Base-by-base conservation (phyloP, 2,888 invertebrate species). In the Chrysina gloriosa region DNA sequence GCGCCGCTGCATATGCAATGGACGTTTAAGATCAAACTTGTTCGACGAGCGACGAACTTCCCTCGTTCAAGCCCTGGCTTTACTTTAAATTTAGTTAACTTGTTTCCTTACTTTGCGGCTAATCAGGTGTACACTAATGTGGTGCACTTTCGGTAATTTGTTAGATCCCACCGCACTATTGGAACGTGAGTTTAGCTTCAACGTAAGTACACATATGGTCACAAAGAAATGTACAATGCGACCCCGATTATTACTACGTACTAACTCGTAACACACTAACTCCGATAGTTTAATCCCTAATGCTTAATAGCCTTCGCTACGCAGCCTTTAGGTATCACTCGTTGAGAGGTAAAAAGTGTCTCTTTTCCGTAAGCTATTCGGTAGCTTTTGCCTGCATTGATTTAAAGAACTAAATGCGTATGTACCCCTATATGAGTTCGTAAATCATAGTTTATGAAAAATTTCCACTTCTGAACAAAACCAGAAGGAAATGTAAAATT, bases 21-120 rank as follows among this genome's bases (percentile, higher is more conserved):
- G 61, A 58, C 66, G 58, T 66, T 66, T 47, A 58, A 66, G 66
- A 66, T 66, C 66, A 58, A 66, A 66, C 58, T 66, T 66, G 48
- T 47, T 36, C 47, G 16, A 23, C 47, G 34, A 67, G 48, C 36
- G 27, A 27, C 27, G 27, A 61, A 61, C 58, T 42, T 42, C 16
- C 9, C 25, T 9, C 27, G 16, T 27, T 61, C 27, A 27, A 21
- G 6, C 4, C 9, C 23, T 27, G 14, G 16, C 14, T 9, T 27
- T 45, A 16, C 27, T 61, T 61, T 27, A 61, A 42, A 61, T 61
- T 61, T 61, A 42, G 58, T 61, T 61, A 61, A 61, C 58, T 61
- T 61, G 58, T 61, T 61, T 42, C 25, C 58, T 61, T 61, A 9
- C 58, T 42, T 45, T 42, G 42, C 29, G 39, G 58, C 25, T 61